phyloP scores from a whole-genome alignment of 2,113 vertebrate species.

The Megaceryle maxima region DNA sequence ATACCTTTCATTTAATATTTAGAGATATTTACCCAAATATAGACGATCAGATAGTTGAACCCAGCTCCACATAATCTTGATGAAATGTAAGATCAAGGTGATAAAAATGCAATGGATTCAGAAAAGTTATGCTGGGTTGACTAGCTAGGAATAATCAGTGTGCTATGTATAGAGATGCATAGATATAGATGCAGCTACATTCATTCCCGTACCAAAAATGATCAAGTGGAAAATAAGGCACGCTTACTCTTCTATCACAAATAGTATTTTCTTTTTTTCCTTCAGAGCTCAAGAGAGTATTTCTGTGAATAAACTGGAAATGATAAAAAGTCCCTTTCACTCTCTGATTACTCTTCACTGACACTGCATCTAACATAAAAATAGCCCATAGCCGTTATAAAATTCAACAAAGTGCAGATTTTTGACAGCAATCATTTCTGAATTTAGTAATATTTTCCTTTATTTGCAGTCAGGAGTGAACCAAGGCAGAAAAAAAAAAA shows the following conservation, averaged over 20 bases:
- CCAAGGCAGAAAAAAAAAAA: not conserved
- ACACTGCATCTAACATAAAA: constrained; percentile 18
- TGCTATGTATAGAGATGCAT: not conserved
- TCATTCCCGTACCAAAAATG: not conserved
- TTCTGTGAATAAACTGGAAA: constrained; percentile 27
- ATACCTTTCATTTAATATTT: not conserved
- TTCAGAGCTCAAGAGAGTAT: not conserved
- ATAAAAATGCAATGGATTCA: not conserved
- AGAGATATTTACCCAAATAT: not conserved
- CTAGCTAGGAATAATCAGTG: not conserved
- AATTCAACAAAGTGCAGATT: constrained; percentile 7
- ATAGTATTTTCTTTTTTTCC: not conserved
- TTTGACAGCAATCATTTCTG: not conserved
- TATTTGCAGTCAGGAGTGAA: constrained; percentile 3
- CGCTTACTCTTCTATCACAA: not conserved
- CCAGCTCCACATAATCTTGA: not conserved
- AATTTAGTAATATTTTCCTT: constrained; percentile 12
- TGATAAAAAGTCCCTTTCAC: constrained; percentile 28
- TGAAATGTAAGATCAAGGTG: not conserved
- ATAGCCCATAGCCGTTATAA: constrained; percentile 10
- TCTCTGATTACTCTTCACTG: constrained; percentile 39
- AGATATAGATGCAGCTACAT: not conserved
- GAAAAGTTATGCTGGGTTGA: not conserved
- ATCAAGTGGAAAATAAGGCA: constrained; percentile 33
- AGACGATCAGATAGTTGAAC: not conserved